These are phyloP conservation scores for Pristionchus fissidentatus DNA, from an alignment of 2,888 invertebrate species.

Conservation along the genomic window DNA sequence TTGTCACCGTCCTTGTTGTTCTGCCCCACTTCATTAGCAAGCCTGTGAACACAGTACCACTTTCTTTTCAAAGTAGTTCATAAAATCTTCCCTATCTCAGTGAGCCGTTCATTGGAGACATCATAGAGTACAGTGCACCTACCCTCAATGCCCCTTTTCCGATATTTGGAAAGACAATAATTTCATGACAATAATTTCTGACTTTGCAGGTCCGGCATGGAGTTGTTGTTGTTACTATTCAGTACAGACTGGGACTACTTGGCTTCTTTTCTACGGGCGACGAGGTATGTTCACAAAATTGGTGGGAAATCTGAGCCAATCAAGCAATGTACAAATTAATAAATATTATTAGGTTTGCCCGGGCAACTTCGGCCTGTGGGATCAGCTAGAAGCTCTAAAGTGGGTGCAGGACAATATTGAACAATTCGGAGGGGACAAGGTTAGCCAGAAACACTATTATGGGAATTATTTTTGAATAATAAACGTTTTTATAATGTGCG, in stretches of 20 bases:
- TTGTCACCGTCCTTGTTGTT: no score
- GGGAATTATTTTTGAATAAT: neutral
- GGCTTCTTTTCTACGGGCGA: constrained; percentile 37
- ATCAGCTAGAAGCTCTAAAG: constrained; percentile 16
- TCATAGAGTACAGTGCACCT: no score
- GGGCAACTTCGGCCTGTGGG: constrained; percentile 36
- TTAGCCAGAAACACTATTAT: no score
- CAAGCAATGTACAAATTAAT: neutral
- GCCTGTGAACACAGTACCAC: no score
- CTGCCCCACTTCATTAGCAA: no score
- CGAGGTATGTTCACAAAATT: no score
- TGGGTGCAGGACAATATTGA: constrained; percentile 33
- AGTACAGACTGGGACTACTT: constrained; percentile 26
- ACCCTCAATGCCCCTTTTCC: no score
- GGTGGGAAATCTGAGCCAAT: no score
- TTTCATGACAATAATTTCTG: neutral
- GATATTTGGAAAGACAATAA: neutral
- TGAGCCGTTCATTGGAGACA: no score
- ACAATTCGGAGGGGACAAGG: constrained; percentile 33
- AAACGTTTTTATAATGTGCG: neutral
- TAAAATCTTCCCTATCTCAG: no score
- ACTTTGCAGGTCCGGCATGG: constrained; percentile 24
- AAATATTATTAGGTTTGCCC: neutral
- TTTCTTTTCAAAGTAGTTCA: no score
- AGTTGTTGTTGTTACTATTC: constrained; percentile 17